Percentiles rank a stretch among this genome's conserved stretches.
Evolutionary conservation across 1,140 invertebrate species (phyloP).

Genomic region (Tetramorium alpestre): DNA sequence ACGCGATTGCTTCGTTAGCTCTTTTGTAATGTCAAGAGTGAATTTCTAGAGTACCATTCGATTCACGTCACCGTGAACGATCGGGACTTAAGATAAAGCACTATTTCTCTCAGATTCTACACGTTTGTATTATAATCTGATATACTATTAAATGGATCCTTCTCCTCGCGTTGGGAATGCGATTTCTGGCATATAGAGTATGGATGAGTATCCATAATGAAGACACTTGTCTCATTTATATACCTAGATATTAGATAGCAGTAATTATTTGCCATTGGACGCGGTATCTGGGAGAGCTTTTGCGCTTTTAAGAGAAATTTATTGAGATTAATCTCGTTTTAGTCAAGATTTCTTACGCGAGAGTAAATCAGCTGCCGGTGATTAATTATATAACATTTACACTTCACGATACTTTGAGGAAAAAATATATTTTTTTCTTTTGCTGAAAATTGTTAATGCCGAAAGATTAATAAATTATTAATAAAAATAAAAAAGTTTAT

Average conservation of each 20-base stretch:
- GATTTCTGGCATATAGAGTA: not conserved
- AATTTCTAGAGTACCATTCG: constrained; percentile 24
- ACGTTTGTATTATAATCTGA: no score
- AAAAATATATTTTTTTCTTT: not conserved
- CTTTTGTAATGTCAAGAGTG: no score
- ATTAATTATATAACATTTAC: constrained; percentile 18
- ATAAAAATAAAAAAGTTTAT: not conserved
- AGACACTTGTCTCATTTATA: not conserved
- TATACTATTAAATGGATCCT: constrained; percentile 5
- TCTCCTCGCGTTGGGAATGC: not conserved
- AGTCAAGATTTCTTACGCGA: not conserved
- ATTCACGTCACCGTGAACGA: not conserved
- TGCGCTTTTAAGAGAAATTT: not conserved
- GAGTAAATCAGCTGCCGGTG: not conserved
- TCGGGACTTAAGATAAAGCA: no score
- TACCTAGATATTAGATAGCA: not conserved
- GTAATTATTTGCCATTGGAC: constrained; percentile 20
- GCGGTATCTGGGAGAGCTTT: not conserved
- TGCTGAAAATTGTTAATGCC: not conserved
- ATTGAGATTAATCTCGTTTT: no score
- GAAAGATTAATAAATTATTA: not conserved
- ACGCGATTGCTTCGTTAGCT: not conserved
- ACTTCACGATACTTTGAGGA: not conserved
- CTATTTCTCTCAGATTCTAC: no score
- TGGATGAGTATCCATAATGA: constrained; percentile 24